phyloP scores from a whole-genome alignment of 2,888 invertebrate species.

The Malthinus seriepunctatus region DNA sequence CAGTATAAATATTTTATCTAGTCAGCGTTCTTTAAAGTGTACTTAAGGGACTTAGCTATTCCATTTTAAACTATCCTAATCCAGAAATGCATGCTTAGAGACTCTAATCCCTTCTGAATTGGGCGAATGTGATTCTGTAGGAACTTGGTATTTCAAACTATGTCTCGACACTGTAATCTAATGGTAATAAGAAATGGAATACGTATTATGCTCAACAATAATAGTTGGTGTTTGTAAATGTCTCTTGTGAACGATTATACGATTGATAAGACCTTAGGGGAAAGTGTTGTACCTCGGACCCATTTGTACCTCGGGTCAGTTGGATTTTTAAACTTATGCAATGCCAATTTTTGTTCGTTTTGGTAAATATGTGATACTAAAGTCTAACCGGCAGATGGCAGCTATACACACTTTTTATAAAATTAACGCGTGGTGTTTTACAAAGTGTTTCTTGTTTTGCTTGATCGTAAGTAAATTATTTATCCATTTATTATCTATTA shows the following conservation, averaged over 20 bases:
- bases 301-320: too few species aligned
- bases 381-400: too few species aligned
- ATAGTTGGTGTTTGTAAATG: slow-evolving; percentile 23
- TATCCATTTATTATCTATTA: too few species aligned
- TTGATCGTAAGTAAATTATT: too few species aligned
- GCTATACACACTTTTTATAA: too few species aligned
- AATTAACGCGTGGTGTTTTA: too few species aligned
- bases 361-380: too few species aligned
- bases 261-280: slow-evolving; percentile 28
- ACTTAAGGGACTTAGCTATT: slow-evolving; percentile 18
- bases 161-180: slow-evolving; percentile 16
- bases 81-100: slow-evolving; percentile 26
- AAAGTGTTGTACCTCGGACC: too few species aligned
- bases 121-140: slow-evolving; percentile 26
- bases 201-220: slow-evolving; percentile 23
- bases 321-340: too few species aligned
- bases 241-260: slow-evolving; percentile 29
- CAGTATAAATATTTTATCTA: neutral
- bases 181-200: slow-evolving; percentile 26
- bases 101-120: slow-evolving; percentile 30
- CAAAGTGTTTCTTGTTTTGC: too few species aligned
- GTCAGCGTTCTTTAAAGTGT: slow-evolving; percentile 14
- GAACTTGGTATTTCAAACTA: slow-evolving; percentile 16
- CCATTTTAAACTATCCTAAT: slow-evolving; percentile 24
- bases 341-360: too few species aligned